Base-by-base conservation (phyloP, 2,888 invertebrate species). In the Operophtera brumata region DNA sequence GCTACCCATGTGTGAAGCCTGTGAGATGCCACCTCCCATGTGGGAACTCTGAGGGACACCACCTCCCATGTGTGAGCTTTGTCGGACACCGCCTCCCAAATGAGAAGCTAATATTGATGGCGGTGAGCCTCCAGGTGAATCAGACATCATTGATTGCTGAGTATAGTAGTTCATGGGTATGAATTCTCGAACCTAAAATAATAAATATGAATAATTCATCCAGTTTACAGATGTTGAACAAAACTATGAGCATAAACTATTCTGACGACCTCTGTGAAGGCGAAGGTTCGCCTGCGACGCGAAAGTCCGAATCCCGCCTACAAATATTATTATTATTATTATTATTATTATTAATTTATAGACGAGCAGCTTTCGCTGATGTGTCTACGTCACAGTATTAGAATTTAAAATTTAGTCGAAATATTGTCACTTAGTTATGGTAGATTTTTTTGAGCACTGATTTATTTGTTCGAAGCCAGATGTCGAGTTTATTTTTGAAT, bases 121-220 rank as follows among this genome's bases (percentile, higher is more conserved):
- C 0, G 86, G 84, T 1, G 86, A 82, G 3, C 84, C 75, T 57
- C 65, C 79, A 0, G 89, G 84, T 0, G 89, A 80, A 12, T 85
- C 86, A 0, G 79, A 76, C 49, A 89, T 52, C 12, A 86, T 71
- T 34, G 63, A 67, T 5, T 75, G 59, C 41, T 54, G 76, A 14
- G 63, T 67, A 60, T 75, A 89, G 69, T 86, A 90, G 60, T 75
- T 82, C 67, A 86, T 72, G 1, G 89, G 89, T 41, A 87, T 77
- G 71, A 80, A 90, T 59, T 90, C 90, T 10, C 78, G 62, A 41
- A 84, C 80, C 85, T 84, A 45, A 14, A 64, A 57, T 20, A 49
- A 54, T 47, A 39, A 20, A 8, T 25, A n/a, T 6, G 8, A 30
- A 8, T 30, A 9, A 7, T 30, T 30, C 7, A 30, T 30, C 9